Evolutionary conservation across 2,888 invertebrate genomes (phyloP), one percentile per base, ranked within the genome.

Genomic region (Elmis aenea): DNA sequence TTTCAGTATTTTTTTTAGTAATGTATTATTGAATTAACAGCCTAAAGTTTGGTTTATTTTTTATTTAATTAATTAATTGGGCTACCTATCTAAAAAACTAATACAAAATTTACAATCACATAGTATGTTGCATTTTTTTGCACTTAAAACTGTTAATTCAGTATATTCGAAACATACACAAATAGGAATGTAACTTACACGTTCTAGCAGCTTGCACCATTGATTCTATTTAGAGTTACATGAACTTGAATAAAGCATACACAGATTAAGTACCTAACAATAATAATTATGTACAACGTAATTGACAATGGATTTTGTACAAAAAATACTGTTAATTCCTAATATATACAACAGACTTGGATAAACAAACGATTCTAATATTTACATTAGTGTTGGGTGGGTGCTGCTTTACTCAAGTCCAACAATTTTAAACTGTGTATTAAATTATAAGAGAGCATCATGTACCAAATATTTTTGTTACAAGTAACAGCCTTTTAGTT

Each of bases 141-240:
- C 27, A 43, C 43, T 39, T 36, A 40, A 36, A 44, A 44, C 44
- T 44, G 44, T 44, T 40, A 42, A 41, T 46, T 42, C 36, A 39
- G 33, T 31, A 40, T 30, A 42, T 45, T 49, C 37, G 35, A 45
- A 28, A 45, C 45, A 53, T 50, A 54, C 50, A 52, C 52, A 59
- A 55, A 51, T 54, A 59, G 59, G 60, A 61, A 60, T 59, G 60
- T 61, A 51, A 56, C 54, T 58, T 55, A 55, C 50, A 46, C 51
- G 45, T 45, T 48, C 46, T 50, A 50, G 32, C 54, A 54, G 52
- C 56, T 62, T 62, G 64, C 64, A 64, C 64, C 64, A 62, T 64
- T 57, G 64, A 62, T 62, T 64, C 64, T 60, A 59, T 48, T 27
- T 30, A 41, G 43, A 38, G 12, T 29, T 37, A 37, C 26, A 42